These are phyloP conservation scores for Lasaia peninsularis DNA, from an alignment of 1,140 invertebrate species.

Conservation along the genomic window DNA sequence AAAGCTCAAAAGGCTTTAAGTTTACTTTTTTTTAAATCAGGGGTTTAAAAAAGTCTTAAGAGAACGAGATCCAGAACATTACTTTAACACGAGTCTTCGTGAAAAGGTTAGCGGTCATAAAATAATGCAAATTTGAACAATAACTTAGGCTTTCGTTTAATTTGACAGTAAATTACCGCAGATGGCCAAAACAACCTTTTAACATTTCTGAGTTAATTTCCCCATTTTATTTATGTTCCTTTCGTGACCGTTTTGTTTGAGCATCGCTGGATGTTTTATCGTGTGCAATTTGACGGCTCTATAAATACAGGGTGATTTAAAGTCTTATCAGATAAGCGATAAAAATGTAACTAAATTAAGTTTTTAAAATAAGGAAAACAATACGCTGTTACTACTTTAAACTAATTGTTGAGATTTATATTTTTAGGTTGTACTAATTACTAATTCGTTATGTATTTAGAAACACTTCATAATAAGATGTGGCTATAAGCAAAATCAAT, in stretches of 20 bases:
- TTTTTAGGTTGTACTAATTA: too few species aligned
- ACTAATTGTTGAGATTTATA: too few species aligned
- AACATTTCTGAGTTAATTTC: conserved; percentile 8
- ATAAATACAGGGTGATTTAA: conserved; percentile 5
- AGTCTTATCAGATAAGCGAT: neutral
- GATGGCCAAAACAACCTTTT: conserved; percentile 9
- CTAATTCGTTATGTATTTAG: too few species aligned
- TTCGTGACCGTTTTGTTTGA: conserved; percentile 10
- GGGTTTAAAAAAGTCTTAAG: too few species aligned
- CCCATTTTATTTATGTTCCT: neutral
- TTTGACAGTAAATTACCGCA: conserved; percentile 6
- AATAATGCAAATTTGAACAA: conserved; percentile 3
- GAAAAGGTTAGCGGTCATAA: neutral
- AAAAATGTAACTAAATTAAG: neutral
- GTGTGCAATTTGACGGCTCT: neutral
- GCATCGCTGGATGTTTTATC: conserved; percentile 3
- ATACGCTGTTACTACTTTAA: too few species aligned
- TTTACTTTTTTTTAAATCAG: too few species aligned
- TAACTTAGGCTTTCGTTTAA: neutral
- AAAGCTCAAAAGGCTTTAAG: too few species aligned
- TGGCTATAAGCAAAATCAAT: too few species aligned
- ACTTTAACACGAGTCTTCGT: too few species aligned
- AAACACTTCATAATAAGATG: too few species aligned
- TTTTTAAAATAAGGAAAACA: too few species aligned
- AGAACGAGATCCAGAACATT: too few species aligned